Percentiles rank a stretch among this genome's conserved stretches.
phyloP scores from a whole-genome alignment of 2,113 vertebrate species.

The Rhineura floridana region DNA sequence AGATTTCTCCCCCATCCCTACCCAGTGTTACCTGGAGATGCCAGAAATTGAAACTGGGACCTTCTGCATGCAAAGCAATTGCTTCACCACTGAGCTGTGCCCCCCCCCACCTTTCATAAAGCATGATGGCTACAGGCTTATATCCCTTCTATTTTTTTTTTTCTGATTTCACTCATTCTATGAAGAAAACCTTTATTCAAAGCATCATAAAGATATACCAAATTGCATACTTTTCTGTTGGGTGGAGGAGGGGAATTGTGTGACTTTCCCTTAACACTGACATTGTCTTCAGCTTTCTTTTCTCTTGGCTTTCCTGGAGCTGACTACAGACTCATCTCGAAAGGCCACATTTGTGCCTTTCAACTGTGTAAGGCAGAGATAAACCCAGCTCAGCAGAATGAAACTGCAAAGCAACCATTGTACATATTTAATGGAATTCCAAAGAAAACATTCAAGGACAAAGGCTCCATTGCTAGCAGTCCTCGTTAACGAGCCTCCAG shows the following conservation, averaged over 20 bases:
- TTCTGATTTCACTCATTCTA: too few relatives aligned
- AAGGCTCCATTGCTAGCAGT: slow-evolving; percentile 21
- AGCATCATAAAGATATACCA: background rate
- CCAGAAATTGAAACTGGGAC: too few relatives aligned
- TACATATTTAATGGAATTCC: slow-evolving; percentile 29
- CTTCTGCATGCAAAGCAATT: too few relatives aligned
- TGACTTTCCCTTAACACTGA: background rate
- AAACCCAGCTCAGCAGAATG: slow-evolving; percentile 30
- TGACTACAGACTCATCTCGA: background rate
- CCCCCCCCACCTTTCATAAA: too few relatives aligned
- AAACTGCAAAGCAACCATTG: background rate
- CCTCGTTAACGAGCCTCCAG: slow-evolving; percentile 39
- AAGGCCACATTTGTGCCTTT: background rate
- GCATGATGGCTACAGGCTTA: too few relatives aligned
- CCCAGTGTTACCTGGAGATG: too few relatives aligned
- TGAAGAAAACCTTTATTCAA: too few relatives aligned
- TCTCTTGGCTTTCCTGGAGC: background rate
- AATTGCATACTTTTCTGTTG: background rate
- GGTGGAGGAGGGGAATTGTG: too few relatives aligned
- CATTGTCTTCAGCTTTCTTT: background rate
- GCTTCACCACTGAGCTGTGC: too few relatives aligned
- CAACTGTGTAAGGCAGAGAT: background rate
- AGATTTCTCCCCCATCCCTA: too few relatives aligned
- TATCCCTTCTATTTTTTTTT: too few relatives aligned
- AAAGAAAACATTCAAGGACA: slow-evolving; percentile 58